Base-by-base conservation (phyloP, 2,113 vertebrate species). In the Lasiurus borealis region DNA sequence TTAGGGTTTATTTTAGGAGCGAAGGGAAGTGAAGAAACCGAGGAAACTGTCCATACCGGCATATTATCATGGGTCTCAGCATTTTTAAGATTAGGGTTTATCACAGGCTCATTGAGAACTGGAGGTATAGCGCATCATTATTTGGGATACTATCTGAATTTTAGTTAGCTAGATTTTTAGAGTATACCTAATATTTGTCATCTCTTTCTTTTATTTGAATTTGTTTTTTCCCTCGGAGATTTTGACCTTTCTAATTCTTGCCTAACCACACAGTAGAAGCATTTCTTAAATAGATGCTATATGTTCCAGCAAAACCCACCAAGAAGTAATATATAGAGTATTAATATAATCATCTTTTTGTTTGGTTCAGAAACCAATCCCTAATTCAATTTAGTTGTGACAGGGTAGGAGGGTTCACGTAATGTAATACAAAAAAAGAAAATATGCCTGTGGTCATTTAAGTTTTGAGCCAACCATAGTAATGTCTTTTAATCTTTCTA, bases 361-460 rank as follows among this genome's bases (percentile, higher is more conserved):
- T 95, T 85, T 78, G 88, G 5, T 25, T 78, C 29, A 52, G 46
- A 52, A 66, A 72, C 34, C 19, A 91, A 64, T 84, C 71, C 59
- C 34, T 57, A 21, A 27, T 78, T 82, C 34, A 84, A 0, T 84
- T 71, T 27, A 84, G 15, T 59, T 83, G 12, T 72, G 23, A 46
- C 80, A 73, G 57, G 2, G 29, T 34, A 68, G 25, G 57, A 88
- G 31, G 6, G 3, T 66, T 85, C 34, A 34, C 31, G 73, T 95
- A 81, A 85, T 88, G 84, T 72, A 71, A 34, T 95, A 68, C 62
- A 92, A 88, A 64, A 89, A 36, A 84, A 91, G 34, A 59, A 85
- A 82, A 29, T 71, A 15, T 68, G 31, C 71, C 31, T 87, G n/a
- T 76, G 23, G 19, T 66, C 72, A 76, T 81, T 93, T 73, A 75